Evolutionary conservation across 92 coral and sea anemone genomes (phyloP), one percentile per base, ranked within the genome.

Genomic region (Porites evermanni): DNA sequence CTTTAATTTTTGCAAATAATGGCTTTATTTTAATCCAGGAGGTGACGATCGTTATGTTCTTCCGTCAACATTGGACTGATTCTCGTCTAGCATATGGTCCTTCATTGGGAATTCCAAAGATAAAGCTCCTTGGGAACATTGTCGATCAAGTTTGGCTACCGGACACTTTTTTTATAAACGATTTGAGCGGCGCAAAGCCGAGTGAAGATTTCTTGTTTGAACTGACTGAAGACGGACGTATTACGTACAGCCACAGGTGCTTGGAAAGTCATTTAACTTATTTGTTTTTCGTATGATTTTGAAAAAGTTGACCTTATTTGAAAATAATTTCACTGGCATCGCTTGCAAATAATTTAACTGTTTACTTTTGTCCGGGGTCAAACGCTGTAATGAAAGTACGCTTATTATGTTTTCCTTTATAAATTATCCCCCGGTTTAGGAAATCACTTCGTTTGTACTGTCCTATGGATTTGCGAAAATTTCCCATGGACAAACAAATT

Each of bases 401-500:
- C 8, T 72, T 72, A 2, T 18, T 19, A 77, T 29, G 29, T 61
- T 12, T 12, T 51, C 12, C 2, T 21, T 61, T 19, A 14, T 83
- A 13, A 10, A 47, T 14, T 76, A 17, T 2, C 11, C 69, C 69
- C 4, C 47, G 12, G 52, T 32, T 77, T 65, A 89, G 92, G 74
- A 78, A 51, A 16, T 83, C 70, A 16, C 76, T 84, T 29, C 60
- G 56, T 51, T 73, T 77, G 16, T 89, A 89, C 53, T 94, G 97
- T 76, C 97, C 94, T 16, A 94, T 94, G 97, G 88, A 91, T 59
- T 76, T 94, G 65, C 70, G 84, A 56, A 79, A 89, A 24, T 94
- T 94, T 63, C 97, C 97, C 19, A 86, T 94, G 94, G 97, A 94
- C 74, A 73, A 88, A 14, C 94, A 91, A 79, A 23, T 66, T 51